Conservation (phyloP, 2,113 vertebrate genomes). For the Psilopogon haemacephalus region DNA sequence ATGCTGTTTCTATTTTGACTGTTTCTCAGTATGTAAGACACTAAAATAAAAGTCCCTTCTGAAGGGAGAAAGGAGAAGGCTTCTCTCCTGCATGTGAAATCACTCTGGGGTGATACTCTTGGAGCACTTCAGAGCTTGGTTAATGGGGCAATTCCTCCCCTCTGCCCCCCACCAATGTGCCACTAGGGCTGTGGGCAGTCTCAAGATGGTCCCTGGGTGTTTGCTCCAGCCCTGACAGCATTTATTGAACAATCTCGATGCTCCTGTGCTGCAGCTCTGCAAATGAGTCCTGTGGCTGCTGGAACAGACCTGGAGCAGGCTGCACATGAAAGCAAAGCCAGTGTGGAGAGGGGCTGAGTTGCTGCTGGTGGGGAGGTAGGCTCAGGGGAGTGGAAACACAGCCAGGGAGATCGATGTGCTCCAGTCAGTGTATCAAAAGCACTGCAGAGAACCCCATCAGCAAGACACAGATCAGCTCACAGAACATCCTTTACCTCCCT, state of each 20-base stretch:
- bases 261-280: constrained; percentile 4
- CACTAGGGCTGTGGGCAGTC: not conserved
- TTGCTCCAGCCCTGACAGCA: not conserved
- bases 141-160: not conserved
- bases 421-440: not conserved
- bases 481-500: not conserved
- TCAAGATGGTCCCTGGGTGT: not conserved
- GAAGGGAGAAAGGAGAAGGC: not conserved
- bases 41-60: not conserved
- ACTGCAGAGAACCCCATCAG: not conserved
- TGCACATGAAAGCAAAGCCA: not conserved
- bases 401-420: not conserved
- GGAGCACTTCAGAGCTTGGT: not conserved
- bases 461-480: not conserved
- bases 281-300: not conserved
- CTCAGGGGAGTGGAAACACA: not conserved
- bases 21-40: not conserved
- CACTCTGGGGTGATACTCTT: not conserved
- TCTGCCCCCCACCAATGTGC: not conserved
- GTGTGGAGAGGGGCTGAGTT: not conserved
- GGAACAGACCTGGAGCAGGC: not conserved
- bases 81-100: not conserved
- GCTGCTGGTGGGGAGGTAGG: not conserved
- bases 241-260: not conserved
- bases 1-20: constrained; percentile 34